A percentile compares a stretch with the other conserved stretches of the same genome.
Conservation (phyloP, 2,797 vertebrate genomes). For the Pseudochirops cupreus region DNA sequence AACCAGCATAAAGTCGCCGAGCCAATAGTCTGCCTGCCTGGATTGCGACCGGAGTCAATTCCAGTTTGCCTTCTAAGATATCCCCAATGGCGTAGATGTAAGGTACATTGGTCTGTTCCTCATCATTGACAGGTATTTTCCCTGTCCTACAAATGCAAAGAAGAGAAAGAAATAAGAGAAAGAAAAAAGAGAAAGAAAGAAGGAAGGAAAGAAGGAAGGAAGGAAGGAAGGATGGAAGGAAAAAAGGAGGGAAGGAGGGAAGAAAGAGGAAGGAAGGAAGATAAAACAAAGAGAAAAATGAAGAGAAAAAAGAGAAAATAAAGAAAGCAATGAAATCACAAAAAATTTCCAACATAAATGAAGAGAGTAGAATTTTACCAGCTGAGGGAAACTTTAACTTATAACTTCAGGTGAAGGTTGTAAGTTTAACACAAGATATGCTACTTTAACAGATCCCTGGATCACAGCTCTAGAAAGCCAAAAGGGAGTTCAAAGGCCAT, state of each 20-base stretch:
- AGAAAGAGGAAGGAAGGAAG: not conserved
- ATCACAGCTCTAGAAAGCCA: not conserved
- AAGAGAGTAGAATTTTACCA: constrained; percentile 4
- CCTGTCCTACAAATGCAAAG: constrained; percentile 84
- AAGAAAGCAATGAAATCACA: not conserved
- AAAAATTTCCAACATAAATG: not conserved
- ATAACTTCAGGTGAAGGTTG: not conserved
- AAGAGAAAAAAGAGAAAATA: not conserved
- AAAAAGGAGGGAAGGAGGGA: not conserved
- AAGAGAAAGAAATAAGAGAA: not conserved
- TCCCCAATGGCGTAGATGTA: constrained; percentile 90
- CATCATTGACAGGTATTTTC: constrained; percentile 89
- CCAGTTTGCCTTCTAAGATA: constrained; percentile 87
- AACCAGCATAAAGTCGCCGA: constrained; percentile 86
- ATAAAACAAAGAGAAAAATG: no score
- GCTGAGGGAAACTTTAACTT: not conserved
- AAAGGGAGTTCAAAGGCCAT: not conserved
- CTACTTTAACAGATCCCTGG: not conserved
- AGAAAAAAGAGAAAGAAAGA: not conserved
- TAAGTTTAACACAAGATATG: not conserved
- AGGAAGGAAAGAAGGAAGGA: not conserved
- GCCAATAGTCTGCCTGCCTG: constrained; percentile 89
- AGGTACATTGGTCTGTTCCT: constrained; percentile 88
- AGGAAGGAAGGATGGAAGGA: not conserved
- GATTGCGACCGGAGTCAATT: constrained; percentile 89